Evolutionary conservation across 2,888 invertebrate species (phyloP).

Genomic region (Dinocampus coccinellae): DNA sequence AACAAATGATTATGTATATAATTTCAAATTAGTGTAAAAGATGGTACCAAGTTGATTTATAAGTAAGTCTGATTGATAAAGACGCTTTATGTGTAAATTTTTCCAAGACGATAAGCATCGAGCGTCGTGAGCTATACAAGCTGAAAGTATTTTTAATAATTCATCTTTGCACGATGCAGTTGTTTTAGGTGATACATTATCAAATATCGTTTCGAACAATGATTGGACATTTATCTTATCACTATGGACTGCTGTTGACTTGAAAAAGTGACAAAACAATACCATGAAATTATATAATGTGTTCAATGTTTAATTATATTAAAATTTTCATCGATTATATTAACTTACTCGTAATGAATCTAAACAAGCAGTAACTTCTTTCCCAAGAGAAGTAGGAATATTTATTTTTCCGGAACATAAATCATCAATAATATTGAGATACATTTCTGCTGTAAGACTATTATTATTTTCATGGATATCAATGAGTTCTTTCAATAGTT

Average conservation of each 20-base stretch:
- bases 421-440: constrained; percentile 75
- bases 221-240: constrained; percentile 65
- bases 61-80: constrained; percentile 77
- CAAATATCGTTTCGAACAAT: constrained; percentile 77
- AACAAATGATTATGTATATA: background rate
- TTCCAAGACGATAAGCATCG: constrained; percentile 78
- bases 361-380: constrained; percentile 72
- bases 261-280: constrained; percentile 42
- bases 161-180: constrained; percentile 71
- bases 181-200: constrained; percentile 74
- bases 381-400: constrained; percentile 72
- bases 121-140: constrained; percentile 75
- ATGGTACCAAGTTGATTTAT: constrained; percentile 70
- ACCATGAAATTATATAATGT: background rate
- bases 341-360: constrained; percentile 73
- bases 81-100: constrained; percentile 77
- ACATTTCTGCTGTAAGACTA: constrained; percentile 72
- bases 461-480: constrained; percentile 69
- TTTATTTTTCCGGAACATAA: constrained; percentile 74
- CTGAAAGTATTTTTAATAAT: constrained; percentile 74
- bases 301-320: background rate
- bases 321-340: constrained; percentile 20
- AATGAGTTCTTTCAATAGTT: constrained; percentile 74
- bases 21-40: background rate
- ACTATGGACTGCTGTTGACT: constrained; percentile 61